Evolutionary conservation across 2,888 invertebrate species (phyloP).

Genomic region (Tanytarsus gracilentus): DNA sequence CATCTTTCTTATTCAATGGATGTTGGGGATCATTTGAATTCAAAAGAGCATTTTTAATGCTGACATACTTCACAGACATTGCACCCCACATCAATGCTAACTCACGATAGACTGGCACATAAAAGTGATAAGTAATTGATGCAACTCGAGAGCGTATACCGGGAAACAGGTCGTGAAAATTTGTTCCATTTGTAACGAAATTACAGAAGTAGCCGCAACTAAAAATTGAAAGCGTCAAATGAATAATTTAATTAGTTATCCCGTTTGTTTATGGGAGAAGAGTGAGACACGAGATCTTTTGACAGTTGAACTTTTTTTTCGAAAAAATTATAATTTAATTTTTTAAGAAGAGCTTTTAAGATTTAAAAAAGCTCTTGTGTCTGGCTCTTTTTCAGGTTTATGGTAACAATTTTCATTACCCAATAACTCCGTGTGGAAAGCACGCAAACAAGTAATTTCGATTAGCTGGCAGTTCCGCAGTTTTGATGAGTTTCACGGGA

Average conservation of each 20-base stretch:
- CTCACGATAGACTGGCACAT: slow-evolving; percentile 63
- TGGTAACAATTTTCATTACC: slow-evolving; percentile 36
- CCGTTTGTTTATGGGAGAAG: background rate
- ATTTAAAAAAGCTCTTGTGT: too few species aligned
- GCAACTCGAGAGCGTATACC: slow-evolving; percentile 52
- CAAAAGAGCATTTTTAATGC: slow-evolving; percentile 54
- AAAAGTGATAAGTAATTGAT: slow-evolving; percentile 65
- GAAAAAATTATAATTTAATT: too few species aligned
- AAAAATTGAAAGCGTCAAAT: background rate
- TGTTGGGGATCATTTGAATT: slow-evolving; percentile 38
- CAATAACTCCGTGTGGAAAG: slow-evolving; percentile 84
- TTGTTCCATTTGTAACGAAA: slow-evolving; percentile 61
- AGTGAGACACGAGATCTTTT: background rate
- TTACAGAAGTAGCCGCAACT: slow-evolving; percentile 65
- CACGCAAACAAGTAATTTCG: slow-evolving; percentile 77
- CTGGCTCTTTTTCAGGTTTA: too few species aligned
- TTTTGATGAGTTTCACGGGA: slow-evolving; percentile 74
- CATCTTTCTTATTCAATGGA: slow-evolving; percentile 36
- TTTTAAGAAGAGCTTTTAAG: too few species aligned
- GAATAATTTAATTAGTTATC: background rate
- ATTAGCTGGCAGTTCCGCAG: slow-evolving; percentile 66
- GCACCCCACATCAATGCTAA: slow-evolving; percentile 48
- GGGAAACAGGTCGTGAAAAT: slow-evolving; percentile 50
- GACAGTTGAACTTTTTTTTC: background rate
- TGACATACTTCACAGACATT: slow-evolving; percentile 55